Base-by-base conservation (phyloP, 2,888 invertebrate genomes). In the Matsumyia berberina region DNA sequence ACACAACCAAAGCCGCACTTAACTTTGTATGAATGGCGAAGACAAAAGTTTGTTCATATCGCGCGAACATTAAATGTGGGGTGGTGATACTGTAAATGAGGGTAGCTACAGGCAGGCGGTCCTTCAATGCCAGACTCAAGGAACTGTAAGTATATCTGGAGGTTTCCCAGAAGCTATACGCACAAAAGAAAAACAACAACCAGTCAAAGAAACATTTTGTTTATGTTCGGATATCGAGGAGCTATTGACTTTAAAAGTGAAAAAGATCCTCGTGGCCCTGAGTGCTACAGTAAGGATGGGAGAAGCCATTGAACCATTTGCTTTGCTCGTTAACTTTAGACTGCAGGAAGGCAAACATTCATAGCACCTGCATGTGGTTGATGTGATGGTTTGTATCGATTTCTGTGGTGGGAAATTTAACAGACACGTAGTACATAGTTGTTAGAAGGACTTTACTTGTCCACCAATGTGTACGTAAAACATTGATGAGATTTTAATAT, bases 11-110 rank as follows among this genome's bases (percentile, higher is more conserved):
- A 78, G 69, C 42, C 24, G 17, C 60, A 76, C 70, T 81, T 70
- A 42, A 76, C 35, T 57, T 31, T 66, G 9, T 33, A 33, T 49
- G 19, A 62, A 69, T 57, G 67, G 55, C 64, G 57, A 35, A 81
- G 64, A 81, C 64, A 76, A 76, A 81, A 76, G 44, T 76, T 70
- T 70, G 64, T 64, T 76, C 64, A 76, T 70, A 81, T 76, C 55
- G 53, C 49, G 57, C 55, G 46, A 46, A 53, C 51, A 67, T 73
- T 79, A 58, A 79, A 37, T 60, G 66, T 44, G 53, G 39, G 49
- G 46, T 58, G 49, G 46, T 58, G 53, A 49, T 46, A 69, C 62
- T 60, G 15, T 24, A 58, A 73, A 58, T 42, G 51, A 69, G 15
- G 7, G 12, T 35, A 3, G 17, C 12, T 6, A n/a, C 17, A n/a